These are phyloP conservation scores for Brenthis daphne DNA, from an alignment of 2,888 invertebrate species.

Conservation along the genomic window DNA sequence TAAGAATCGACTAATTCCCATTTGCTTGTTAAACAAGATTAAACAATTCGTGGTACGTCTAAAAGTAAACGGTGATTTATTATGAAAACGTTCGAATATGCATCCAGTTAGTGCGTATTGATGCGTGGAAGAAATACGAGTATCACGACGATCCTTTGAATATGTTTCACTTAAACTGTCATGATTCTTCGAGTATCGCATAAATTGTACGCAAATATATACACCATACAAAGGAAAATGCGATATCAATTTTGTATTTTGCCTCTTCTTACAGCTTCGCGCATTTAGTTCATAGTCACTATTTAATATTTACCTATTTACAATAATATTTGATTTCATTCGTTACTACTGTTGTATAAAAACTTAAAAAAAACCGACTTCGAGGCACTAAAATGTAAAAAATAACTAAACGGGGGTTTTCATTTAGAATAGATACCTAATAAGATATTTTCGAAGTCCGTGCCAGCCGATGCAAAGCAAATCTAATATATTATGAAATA, in stretches of 20 bases:
- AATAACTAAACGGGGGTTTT: no score
- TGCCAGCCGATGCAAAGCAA: no score
- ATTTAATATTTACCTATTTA: no score
- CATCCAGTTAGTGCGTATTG: constrained; percentile 43
- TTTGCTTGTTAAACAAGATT: constrained; percentile 63
- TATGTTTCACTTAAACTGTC: constrained; percentile 27
- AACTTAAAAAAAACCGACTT: no score
- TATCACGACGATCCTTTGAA: constrained; percentile 23
- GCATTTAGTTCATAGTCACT: no score
- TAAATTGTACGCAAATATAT: not conserved
- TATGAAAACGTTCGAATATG: constrained; percentile 64
- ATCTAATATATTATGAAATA: no score
- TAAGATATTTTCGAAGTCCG: no score
- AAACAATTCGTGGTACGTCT: constrained; percentile 71
- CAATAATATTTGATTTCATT: no score
- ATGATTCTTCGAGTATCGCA: constrained; percentile 5
- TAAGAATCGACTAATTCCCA: constrained; percentile 64
- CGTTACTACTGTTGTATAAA: no score
- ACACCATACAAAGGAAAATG: not conserved
- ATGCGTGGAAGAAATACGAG: constrained; percentile 43
- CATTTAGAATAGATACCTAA: no score
- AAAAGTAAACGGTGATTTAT: constrained; percentile 69
- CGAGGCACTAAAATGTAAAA: no score
- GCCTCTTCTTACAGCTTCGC: no score
- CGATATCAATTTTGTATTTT: not conserved